Evolutionary conservation across 2,797 vertebrate genomes (phyloP).

Genomic region (Hoplostethus atlanticus): DNA sequence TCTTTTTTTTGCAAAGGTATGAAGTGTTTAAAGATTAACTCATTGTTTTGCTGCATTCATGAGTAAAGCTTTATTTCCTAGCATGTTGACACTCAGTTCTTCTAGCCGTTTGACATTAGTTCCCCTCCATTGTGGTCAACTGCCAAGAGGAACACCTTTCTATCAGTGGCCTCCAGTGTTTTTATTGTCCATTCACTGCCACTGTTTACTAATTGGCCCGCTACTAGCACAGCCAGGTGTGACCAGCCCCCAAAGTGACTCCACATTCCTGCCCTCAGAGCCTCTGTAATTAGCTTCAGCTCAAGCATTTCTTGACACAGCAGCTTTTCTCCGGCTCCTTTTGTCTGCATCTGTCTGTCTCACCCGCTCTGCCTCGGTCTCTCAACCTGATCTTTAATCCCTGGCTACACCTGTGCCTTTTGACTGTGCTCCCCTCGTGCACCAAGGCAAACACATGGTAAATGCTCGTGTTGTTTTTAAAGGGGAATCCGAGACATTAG

Average conservation of each 20-base stretch:
- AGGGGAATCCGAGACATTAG: constrained; percentile 4
- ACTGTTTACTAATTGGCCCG: constrained; percentile 72
- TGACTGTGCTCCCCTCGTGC: constrained; percentile 50
- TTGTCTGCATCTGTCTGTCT: constrained; percentile 65
- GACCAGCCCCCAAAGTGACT: constrained; percentile 74
- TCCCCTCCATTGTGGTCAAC: constrained; percentile 36
- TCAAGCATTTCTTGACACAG: constrained; percentile 74
- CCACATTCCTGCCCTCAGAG: constrained; percentile 80
- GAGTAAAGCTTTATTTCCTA: neutral
- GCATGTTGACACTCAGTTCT: too few relatives aligned
- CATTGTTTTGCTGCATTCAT: neutral
- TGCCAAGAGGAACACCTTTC: constrained; percentile 27
- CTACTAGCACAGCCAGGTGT: constrained; percentile 79
- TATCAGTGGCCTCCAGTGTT: constrained; percentile 58
- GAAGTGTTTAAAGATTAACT: neutral
- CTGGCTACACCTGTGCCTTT: constrained; percentile 79
- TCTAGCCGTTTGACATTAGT: neutral
- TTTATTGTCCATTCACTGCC: constrained; percentile 60
- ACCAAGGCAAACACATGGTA: constrained; percentile 58
- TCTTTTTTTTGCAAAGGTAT: constrained; percentile 26
- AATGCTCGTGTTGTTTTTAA: constrained; percentile 48
- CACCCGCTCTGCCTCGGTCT: constrained; percentile 41
- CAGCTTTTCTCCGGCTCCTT: constrained; percentile 69
- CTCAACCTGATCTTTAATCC: constrained; percentile 75
- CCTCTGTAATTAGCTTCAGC: constrained; percentile 81